phyloP scores from a whole-genome alignment of 2,888 invertebrate genomes.

The Diarsia brunnea region DNA sequence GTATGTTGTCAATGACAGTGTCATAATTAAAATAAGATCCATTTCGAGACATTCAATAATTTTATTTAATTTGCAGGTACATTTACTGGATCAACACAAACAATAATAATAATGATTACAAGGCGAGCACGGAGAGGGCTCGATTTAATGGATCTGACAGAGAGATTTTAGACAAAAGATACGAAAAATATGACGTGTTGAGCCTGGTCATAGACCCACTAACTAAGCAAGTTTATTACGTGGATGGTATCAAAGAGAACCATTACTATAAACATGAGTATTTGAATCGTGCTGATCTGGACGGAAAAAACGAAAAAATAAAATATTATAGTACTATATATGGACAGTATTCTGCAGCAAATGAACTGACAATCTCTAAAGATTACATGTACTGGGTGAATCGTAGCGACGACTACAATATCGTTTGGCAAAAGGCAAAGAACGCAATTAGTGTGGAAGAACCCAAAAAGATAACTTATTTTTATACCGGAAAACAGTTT shows the following conservation, averaged over 20 bases:
- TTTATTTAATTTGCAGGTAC: neutral
- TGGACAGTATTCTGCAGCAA: neutral
- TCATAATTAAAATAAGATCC: neutral
- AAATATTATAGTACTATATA: too few species aligned
- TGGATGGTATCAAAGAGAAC: neutral
- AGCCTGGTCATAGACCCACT: neutral
- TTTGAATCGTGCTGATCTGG: neutral
- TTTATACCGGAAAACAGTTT: neutral
- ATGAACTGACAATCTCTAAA: neutral
- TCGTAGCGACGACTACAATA: neutral
- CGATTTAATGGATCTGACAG: neutral
- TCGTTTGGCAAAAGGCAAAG: slow-evolving; percentile 1
- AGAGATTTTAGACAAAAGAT: neutral
- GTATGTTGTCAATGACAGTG: neutral
- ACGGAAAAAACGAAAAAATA: neutral
- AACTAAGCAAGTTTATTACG: neutral
- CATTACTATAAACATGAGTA: neutral
- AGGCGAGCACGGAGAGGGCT: neutral
- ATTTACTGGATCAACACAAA: neutral
- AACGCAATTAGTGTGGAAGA: fast-evolving
- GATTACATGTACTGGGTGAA: neutral
- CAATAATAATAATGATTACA: neutral
- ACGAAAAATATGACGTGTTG: neutral
- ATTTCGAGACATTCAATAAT: neutral
- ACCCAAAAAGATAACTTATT: neutral